Base-by-base conservation (phyloP, 2,113 vertebrate species). In the Pollimyrus isidori region DNA sequence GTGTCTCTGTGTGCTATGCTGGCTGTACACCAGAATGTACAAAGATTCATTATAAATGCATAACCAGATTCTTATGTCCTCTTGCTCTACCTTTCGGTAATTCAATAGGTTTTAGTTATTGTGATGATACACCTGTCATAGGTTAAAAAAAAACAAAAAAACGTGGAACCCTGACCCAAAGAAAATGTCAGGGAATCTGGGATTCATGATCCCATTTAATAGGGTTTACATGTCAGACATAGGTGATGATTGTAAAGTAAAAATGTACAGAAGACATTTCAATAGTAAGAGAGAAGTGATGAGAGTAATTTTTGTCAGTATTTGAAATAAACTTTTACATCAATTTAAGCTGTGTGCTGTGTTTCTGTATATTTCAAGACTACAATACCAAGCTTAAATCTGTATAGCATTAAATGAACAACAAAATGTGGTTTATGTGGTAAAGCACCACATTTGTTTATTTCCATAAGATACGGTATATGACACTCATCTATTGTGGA, bases 251-350 rank as follows among this genome's bases (percentile, higher is more conserved):
- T 86, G 58, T 86, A 35, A 76, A n/a, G 49, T 76, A 39, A 88
- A 49, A 21, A 87, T 90, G 89, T 90, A 90, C 88, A 89, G 87
- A 87, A 65, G 87, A 88, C 87, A 83, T 89, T 82, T 89, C 45
- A 56, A 89, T 73, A 86, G 80, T 52, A 84, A 86, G 83, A 85
- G 30, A 88, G 56, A 62, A 91, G 90, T 88, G 76, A 87, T 39
- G 89, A 76, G 49, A 90, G 52, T 87, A 88, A 56, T 83, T 89
- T 91, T 91, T 87, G 91, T 91, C 91, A 87, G 91, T 90, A 90
- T 91, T 90, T 91, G 76, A 91, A 91, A 91, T 91, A 91, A 91
- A 91, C 73, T 91, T 91, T 91, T 91, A 90, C 89, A 91, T 89
- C 73, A 91, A 88, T 89, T 91, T 50, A 46, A 87, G 69, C 23